phyloP scores from a whole-genome alignment of 2,888 invertebrate species.

The Parasteatoda lunata region DNA sequence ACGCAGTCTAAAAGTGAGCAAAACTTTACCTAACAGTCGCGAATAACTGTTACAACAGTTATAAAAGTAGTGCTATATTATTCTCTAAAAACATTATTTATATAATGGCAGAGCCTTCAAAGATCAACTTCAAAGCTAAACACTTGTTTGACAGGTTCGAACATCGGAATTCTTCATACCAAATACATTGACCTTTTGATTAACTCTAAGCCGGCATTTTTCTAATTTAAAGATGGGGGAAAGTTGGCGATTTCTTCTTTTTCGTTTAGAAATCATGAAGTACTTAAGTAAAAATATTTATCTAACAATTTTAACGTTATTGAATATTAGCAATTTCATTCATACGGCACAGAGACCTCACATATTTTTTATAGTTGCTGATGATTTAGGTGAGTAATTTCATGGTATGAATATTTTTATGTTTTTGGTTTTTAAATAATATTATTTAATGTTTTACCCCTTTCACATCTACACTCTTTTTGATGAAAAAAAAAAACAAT shows the following conservation, averaged over 20 bases:
- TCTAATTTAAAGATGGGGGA: background rate
- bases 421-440: background rate
- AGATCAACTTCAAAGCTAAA: background rate
- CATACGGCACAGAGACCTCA: conserved; percentile 38
- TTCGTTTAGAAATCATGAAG: conserved; percentile 20
- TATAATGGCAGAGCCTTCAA: too few relatives aligned
- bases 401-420: background rate
- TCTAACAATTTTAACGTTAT: background rate
- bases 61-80: too few relatives aligned
- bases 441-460: too few relatives aligned
- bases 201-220: conserved; percentile 12
- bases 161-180: conserved; percentile 37
- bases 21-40: too few relatives aligned
- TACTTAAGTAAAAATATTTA: background rate
- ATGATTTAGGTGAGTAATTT: conserved; percentile 59
- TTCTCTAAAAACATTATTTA: too few relatives aligned
- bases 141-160: conserved; percentile 52
- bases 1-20: too few relatives aligned
- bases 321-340: background rate
- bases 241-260: background rate
- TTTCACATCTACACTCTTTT: too few relatives aligned
- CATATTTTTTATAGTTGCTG: conserved; percentile 64
- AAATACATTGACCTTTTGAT: conserved; percentile 42
- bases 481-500: too few relatives aligned
- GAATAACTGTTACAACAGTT: too few relatives aligned